Evolutionary conservation across 2,888 invertebrate genomes (phyloP).

Genomic region (Lathronympha strigana): DNA sequence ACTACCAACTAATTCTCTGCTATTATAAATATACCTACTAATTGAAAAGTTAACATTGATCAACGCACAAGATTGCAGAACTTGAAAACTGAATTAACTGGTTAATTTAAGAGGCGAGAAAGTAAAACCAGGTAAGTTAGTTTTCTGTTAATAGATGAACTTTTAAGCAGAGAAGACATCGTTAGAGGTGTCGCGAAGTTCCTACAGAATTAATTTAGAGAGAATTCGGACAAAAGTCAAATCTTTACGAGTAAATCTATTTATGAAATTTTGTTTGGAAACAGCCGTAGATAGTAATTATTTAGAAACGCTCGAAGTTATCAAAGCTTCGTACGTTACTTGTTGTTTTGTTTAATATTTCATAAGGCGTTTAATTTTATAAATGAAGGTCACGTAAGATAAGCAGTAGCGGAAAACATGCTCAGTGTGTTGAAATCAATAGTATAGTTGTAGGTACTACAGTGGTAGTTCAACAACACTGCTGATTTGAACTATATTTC

Average conservation of each 20-base stretch:
- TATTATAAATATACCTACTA: too few species aligned
- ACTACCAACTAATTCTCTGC: too few species aligned
- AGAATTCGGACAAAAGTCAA: slow-evolving; percentile 47
- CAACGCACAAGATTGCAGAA: slow-evolving; percentile 43
- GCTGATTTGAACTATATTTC: too few species aligned
- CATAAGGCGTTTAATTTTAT: neutral
- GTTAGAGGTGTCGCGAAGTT: slow-evolving; percentile 66
- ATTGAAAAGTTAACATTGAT: slow-evolving; percentile 34
- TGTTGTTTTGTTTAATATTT: slow-evolving; percentile 12
- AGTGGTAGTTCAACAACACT: too few species aligned
- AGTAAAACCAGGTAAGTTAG: slow-evolving; percentile 56
- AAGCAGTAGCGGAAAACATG: neutral
- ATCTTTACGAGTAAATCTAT: slow-evolving; percentile 39
- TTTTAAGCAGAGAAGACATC: slow-evolving; percentile 62
- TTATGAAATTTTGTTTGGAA: slow-evolving; percentile 28
- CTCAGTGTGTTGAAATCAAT: too few species aligned
- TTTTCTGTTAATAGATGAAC: slow-evolving; percentile 57
- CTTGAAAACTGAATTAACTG: slow-evolving; percentile 44
- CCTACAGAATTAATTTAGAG: slow-evolving; percentile 55
- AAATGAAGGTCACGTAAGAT: neutral
- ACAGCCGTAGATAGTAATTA: slow-evolving; percentile 11
- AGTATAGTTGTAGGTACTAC: too few species aligned
- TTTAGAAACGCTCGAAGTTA: slow-evolving; percentile 17
- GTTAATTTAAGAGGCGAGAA: slow-evolving; percentile 51
- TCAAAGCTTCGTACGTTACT: slow-evolving; percentile 1